phyloP scores from a whole-genome alignment of 2,113 vertebrate species.

The Mormoops blainvillei region DNA sequence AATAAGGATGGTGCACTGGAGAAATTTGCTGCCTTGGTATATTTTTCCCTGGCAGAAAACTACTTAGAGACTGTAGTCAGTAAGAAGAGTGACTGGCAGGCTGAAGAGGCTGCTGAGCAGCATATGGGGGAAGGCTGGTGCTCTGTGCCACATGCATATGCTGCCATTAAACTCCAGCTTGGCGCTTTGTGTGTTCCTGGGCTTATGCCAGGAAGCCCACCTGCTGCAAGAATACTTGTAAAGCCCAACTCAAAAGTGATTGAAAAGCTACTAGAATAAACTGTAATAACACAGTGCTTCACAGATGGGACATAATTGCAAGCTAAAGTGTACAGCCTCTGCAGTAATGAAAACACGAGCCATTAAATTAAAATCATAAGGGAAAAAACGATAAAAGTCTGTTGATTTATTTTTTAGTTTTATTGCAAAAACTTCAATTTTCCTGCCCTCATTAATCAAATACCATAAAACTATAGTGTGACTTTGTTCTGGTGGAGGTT shows the following conservation, averaged over 20 bases:
- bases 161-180: slow-evolving; percentile 90
- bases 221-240: slow-evolving; percentile 92
- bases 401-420: slow-evolving; percentile 84
- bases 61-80: slow-evolving; percentile 87
- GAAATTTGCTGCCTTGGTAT: slow-evolving; percentile 91
- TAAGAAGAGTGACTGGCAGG: slow-evolving; percentile 88
- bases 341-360: slow-evolving; percentile 88
- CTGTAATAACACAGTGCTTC: slow-evolving; percentile 90
- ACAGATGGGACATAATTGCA: slow-evolving; percentile 90
- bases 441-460: slow-evolving; percentile 91
- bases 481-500: slow-evolving; percentile 83
- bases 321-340: slow-evolving; percentile 89
- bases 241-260: slow-evolving; percentile 91
- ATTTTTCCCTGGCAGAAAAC: slow-evolving; percentile 90
- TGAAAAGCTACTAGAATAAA: slow-evolving; percentile 91
- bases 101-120: slow-evolving; percentile 85
- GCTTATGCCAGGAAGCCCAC: slow-evolving; percentile 88
- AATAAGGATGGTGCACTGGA: slow-evolving; percentile 92
- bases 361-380: slow-evolving; percentile 92
- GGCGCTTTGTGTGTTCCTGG: slow-evolving; percentile 88
- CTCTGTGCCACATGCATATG: slow-evolving; percentile 85
- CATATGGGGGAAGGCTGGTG: slow-evolving; percentile 87
- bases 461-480: slow-evolving; percentile 83
- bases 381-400: slow-evolving; percentile 86
- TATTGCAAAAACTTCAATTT: slow-evolving; percentile 90